Percentiles rank a stretch among this genome's conserved stretches.
phyloP scores from a whole-genome alignment of 1,140 invertebrate species.

The Phymorhynchus buccinoides region DNA sequence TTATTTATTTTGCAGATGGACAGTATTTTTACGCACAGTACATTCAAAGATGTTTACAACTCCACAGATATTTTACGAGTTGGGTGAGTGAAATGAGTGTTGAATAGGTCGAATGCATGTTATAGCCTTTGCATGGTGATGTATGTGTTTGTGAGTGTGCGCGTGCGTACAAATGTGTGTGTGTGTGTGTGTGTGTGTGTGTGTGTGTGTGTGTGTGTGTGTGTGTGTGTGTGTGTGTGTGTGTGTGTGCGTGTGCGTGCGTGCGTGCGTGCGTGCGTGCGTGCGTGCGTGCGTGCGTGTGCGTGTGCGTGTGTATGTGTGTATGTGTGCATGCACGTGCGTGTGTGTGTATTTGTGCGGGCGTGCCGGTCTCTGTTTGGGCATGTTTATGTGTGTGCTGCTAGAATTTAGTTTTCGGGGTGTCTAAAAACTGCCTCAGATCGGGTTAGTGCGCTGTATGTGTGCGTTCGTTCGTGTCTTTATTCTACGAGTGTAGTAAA shows the following conservation, averaged over 20 bases:
- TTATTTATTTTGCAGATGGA: constrained; percentile 48
- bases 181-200: neutral
- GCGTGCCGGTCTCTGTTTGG: neutral
- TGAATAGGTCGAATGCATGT: too few relatives aligned
- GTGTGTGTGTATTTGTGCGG: constrained; percentile 8
- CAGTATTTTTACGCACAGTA: constrained; percentile 46
- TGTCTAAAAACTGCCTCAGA: too few relatives aligned
- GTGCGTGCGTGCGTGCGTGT: constrained; percentile 4
- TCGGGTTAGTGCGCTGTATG: neutral
- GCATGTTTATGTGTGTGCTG: too few relatives aligned
- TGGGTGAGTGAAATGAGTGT: constrained; percentile 23
- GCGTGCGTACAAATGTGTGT: neutral
- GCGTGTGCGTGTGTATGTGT: neutral
- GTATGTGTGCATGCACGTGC: neutral
- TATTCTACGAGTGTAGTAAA: too few relatives aligned
- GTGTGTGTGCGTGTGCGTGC: constrained; percentile 19
- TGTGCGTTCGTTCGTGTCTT: neutral
- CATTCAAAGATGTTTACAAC: constrained; percentile 42
- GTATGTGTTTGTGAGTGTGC: neutral
- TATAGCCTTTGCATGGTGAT: neutral
- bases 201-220: neutral
- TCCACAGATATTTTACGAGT: constrained; percentile 43
- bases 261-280: constrained; percentile 20
- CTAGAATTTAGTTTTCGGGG: too few relatives aligned
- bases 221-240: constrained; percentile 19